Percentiles rank a stretch among this genome's conserved stretches.
Conservation (phyloP, 2,888 invertebrate species). For the Aphidoletes aphidimyza region DNA sequence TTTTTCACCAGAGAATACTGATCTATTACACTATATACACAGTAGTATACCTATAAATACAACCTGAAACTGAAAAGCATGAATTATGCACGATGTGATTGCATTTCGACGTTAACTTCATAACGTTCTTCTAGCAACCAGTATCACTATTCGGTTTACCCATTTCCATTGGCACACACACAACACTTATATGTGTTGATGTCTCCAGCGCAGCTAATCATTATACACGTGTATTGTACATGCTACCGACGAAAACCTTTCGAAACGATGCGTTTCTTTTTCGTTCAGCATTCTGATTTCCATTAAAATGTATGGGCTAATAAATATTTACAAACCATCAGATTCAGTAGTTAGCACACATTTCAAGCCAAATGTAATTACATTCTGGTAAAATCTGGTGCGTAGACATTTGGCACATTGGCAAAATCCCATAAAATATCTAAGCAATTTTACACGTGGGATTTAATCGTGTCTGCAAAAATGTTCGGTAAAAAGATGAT, state of each 20-base stretch:
- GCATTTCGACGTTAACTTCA: background rate
- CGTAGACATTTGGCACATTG: background rate
- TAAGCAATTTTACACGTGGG: background rate
- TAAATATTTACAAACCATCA: background rate
- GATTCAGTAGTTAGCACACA: background rate
- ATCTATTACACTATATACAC: too few species aligned
- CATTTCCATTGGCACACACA: too few species aligned
- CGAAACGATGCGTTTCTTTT: too few species aligned
- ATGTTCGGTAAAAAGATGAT: too few species aligned
- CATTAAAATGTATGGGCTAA: background rate
- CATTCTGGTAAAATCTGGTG: background rate
- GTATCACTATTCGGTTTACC: too few species aligned
- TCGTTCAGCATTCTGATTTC: background rate
- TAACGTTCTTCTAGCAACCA: background rate
- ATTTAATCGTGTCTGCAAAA: background rate
- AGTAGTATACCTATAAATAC: background rate
- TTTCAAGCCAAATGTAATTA: background rate
- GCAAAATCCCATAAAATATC: background rate
- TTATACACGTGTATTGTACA: too few species aligned
- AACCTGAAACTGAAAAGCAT: background rate
- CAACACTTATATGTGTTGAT: too few species aligned
- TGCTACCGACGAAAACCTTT: too few species aligned
- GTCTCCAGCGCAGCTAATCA: too few species aligned
- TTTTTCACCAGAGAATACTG: too few species aligned
- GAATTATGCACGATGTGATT: slow-evolving; percentile 20